Percentiles rank a stretch among this genome's conserved stretches.
These are phyloP conservation scores for Eupristina koningsbergeri DNA, from an alignment of 1,140 invertebrate species.

Conservation along the genomic window DNA sequence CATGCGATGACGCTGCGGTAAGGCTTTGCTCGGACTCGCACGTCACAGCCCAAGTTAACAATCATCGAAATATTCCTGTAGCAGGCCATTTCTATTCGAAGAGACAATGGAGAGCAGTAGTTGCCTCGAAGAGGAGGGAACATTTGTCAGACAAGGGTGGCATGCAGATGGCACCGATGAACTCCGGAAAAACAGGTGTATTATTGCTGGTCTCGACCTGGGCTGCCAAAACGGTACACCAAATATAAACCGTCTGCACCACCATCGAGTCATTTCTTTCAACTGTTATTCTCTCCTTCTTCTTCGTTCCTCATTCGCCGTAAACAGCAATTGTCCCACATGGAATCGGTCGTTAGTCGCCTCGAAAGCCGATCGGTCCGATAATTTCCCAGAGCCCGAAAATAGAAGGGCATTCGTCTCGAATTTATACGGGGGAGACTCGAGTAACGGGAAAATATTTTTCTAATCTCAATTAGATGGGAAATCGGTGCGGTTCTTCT, in stretches of 20 bases:
- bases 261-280: slow-evolving; percentile 22
- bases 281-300: slow-evolving; percentile 2
- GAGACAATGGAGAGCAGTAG: slow-evolving; percentile 39
- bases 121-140: not conserved
- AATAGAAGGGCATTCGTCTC: slow-evolving; percentile 38
- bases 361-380: slow-evolving; percentile 10
- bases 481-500: not conserved
- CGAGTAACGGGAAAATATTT: slow-evolving; percentile 34
- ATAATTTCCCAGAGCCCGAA: slow-evolving; percentile 38
- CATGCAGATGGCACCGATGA: slow-evolving; percentile 40
- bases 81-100: slow-evolving; percentile 15
- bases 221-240: slow-evolving; percentile 36
- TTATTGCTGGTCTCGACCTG: not conserved
- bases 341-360: slow-evolving; percentile 23
- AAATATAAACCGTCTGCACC: slow-evolving; percentile 45
- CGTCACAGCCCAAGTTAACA: not conserved
- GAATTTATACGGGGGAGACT: not conserved
- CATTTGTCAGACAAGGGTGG: slow-evolving; percentile 41
- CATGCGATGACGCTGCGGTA: not conserved
- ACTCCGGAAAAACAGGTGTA: slow-evolving; percentile 46
- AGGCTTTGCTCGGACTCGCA: not conserved
- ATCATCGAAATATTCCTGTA: slow-evolving; percentile 31
- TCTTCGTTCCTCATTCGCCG: not conserved
- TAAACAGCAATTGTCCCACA: slow-evolving; percentile 40
- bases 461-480: slow-evolving; percentile 42